Evolutionary conservation across 1,140 invertebrate species (phyloP), one percentile per base, ranked within the genome.

Genomic region (Brachionus paranguensis): DNA sequence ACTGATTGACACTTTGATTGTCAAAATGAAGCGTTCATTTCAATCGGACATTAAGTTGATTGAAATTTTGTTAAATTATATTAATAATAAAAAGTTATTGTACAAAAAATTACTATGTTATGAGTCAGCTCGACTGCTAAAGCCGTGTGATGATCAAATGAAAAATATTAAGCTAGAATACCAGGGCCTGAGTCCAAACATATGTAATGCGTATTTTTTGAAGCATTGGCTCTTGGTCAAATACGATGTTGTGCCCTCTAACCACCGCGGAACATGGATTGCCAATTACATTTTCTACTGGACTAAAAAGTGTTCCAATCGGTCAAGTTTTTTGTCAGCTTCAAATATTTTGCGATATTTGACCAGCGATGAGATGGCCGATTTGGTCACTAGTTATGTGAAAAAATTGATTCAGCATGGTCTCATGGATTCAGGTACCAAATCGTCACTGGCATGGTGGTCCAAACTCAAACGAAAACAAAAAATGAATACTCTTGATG

Each of bases 261-360:
- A 50, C 10, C 43, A 76, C 11, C 20, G 43, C 12, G 41, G 41
- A 27, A 27, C 27, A 47, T 76, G 72, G 72, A 27, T 76, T 7
- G 72, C 27, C 20, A 76, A 76, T 53, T 76, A 50, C 53, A 76
- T 76, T 50, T 76, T 24, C 33, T 76, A 20, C 43, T 76, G 72
- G 72, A 29, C 45, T 6, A 45, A 76, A 24, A 76, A 24, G 5
- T 76, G 72, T 10, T 50, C 45, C 6, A 76, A 76, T 27, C 14
- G 43, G 17, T 76, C 72, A 14, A 14, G 20, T 5, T 76, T 29
- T 29, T 27, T 50, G 17, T 76, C 72, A 11, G 72, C 72, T 1
- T 29, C 72, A 24, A 76, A 27, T n/a, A 76, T 76, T n/a, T n/a
- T 76, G 4, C 24, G 72, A 8, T 76, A 76, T 14, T 27, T 76